Evolutionary conservation across 2,888 invertebrate genomes (phyloP).

Genomic region (Troides helena): DNA sequence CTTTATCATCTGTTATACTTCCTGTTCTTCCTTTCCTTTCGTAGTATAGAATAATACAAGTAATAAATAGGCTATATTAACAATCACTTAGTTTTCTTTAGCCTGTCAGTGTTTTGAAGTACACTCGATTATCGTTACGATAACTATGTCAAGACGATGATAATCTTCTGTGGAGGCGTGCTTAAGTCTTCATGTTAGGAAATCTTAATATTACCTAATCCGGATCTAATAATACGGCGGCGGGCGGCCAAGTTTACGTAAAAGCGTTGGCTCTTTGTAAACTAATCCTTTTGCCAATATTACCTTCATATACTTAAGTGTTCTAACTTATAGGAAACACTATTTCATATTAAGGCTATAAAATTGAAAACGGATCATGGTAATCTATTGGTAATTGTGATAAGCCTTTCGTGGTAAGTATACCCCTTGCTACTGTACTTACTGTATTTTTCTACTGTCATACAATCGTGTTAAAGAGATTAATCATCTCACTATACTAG

Average conservation of each 20-base stretch:
- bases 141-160: constrained; percentile 20
- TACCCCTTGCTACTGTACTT: too few relatives aligned
- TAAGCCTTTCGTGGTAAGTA: too few relatives aligned
- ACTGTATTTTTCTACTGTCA: too few relatives aligned
- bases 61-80: background rate
- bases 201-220: constrained; percentile 23
- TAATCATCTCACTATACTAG: too few relatives aligned
- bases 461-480: too few relatives aligned
- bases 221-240: background rate
- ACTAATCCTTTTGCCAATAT: background rate
- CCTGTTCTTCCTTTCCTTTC: too few relatives aligned
- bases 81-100: background rate
- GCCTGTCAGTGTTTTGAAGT: background rate
- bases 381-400: too few relatives aligned
- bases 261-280: constrained; percentile 1
- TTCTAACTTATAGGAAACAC: background rate
- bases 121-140: constrained; percentile 9
- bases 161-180: constrained; percentile 18
- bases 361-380: background rate
- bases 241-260: constrained; percentile 15
- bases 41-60: background rate
- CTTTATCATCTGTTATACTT: too few relatives aligned
- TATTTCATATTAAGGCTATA: background rate
- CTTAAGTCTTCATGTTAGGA: constrained; percentile 25
- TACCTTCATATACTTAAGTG: constrained; percentile 2